phyloP scores from a whole-genome alignment of 2,888 invertebrate species.

The Dynastes grantii region DNA sequence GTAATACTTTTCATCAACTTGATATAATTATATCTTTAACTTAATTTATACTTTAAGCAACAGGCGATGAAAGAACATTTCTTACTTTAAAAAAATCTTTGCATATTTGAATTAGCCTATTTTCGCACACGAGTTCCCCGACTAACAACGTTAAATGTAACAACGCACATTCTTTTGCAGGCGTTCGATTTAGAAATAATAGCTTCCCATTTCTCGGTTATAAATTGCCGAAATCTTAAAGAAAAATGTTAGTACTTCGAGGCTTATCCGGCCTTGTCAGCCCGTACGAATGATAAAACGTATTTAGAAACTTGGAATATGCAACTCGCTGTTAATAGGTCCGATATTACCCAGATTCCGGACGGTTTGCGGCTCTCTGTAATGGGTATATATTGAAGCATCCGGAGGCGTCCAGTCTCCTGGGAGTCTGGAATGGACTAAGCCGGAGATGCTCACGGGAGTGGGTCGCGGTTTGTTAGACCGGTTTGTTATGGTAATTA shows the following conservation, averaged over 20 bases:
- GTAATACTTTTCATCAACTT: no score
- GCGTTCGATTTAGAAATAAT: slow-evolving; percentile 20
- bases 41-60: not conserved
- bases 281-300: slow-evolving; percentile 34
- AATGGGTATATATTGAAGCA: slow-evolving; percentile 53
- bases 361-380: slow-evolving; percentile 47
- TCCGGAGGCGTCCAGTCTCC: slow-evolving; percentile 58
- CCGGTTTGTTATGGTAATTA: slow-evolving; percentile 64
- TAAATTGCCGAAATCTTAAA: slow-evolving; percentile 9
- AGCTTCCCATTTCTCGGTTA: slow-evolving; percentile 18
- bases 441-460: slow-evolving; percentile 57
- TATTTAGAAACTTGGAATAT: slow-evolving; percentile 33
- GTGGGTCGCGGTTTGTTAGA: slow-evolving; percentile 58
- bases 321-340: slow-evolving; percentile 27
- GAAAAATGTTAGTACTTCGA: not conserved
- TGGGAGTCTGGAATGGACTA: slow-evolving; percentile 58
- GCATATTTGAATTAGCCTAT: slow-evolving; percentile 6
- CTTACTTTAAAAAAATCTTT: not conserved
- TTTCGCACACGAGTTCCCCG: not conserved
- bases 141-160: not conserved
- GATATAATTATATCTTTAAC: no score
- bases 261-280: slow-evolving; percentile 19
- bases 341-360: slow-evolving; percentile 48
- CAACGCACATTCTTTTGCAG: not conserved
- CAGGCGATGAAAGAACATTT: not conserved